These are phyloP conservation scores for Pogonus chalceus DNA, from an alignment of 1,140 invertebrate species.

Conservation along the genomic window DNA sequence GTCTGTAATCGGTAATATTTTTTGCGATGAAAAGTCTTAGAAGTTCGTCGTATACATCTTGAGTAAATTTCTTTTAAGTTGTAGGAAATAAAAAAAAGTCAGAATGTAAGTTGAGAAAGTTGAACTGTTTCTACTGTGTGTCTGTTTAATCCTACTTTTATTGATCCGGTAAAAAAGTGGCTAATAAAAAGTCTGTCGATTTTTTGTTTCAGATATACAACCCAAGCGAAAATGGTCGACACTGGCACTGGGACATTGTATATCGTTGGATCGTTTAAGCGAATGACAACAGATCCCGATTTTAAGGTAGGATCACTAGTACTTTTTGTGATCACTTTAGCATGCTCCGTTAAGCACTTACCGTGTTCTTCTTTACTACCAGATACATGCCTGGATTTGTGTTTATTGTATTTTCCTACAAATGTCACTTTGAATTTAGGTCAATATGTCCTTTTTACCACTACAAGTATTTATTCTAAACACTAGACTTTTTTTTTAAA, in stretches of 20 bases:
- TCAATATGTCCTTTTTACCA: not conserved
- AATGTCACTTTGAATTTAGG: not conserved
- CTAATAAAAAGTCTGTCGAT: constrained; percentile 5
- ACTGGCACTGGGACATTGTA: constrained; percentile 63
- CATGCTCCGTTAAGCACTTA: not conserved
- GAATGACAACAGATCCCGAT: constrained; percentile 54
- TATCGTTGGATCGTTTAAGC: constrained; percentile 73
- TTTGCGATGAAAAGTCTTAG: too few species aligned
- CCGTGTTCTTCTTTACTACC: not conserved
- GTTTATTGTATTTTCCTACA: too few species aligned
- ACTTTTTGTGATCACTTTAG: constrained; percentile 7
- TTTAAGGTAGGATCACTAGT: constrained; percentile 48
- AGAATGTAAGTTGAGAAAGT: too few species aligned
- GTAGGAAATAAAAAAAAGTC: too few species aligned
- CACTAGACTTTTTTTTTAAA: not conserved
- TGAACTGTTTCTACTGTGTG: constrained; percentile 13
- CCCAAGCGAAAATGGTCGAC: constrained; percentile 69
- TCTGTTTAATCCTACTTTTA: not conserved
- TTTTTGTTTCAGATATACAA: constrained; percentile 49
- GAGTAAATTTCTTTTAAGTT: too few species aligned
- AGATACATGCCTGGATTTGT: too few species aligned
- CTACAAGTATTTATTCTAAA: not conserved
- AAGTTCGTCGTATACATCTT: too few species aligned
- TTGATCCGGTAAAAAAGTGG: not conserved
- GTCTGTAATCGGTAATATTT: too few species aligned